Base-by-base conservation (phyloP, 2,797 vertebrate species). In the Microchirus variegatus region DNA sequence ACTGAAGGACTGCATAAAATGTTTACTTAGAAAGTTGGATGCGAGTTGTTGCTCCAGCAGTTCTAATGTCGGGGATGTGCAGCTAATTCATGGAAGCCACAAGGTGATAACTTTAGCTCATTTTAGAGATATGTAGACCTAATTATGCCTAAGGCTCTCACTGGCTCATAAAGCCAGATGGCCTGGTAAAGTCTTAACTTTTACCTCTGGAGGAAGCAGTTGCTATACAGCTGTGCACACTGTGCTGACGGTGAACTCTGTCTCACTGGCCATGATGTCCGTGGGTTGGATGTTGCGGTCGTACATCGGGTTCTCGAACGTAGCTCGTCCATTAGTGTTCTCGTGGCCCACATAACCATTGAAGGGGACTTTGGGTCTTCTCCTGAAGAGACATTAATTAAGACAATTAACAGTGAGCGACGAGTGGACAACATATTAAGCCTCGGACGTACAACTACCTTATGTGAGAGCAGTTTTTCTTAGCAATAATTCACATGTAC, bases 141-240 rank as follows among this genome's bases (percentile, higher is more conserved):
- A 13, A 63, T 10, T 6, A 46, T 10, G 22, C 9, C 49, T 17
- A 17, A 49, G 37, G 35, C 17, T 10, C 5, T 36, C 5, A 1
- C 53, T 48, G 26, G 31, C 7, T 50, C 9, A 40, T 10, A 8
- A 13, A 17, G 35, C 18, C 19, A 13, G 18, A 3, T 19, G 53
- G n/a, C 44, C 17, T 6, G 9, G 0, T 9, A 12, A 0, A 7
- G 54, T 22, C 2, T 15, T 44, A 36, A 18, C 31, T 31, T 37
- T 84, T 69, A 94, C 92, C 94, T 92, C 50, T 41, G 68, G 77
- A 84, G 76, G 75, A 86, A 75, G 84, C 75, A 4, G 89, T 87
- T 76, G 95, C 95, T 99, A 99, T 97, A 99, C 98, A 0, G 97
- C 97, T 1, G 98, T 99, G 83, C 98, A 99, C 85, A 99, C 98